phyloP scores from a whole-genome alignment of 1,140 invertebrate genomes.

The Drosophila murphyi region DNA sequence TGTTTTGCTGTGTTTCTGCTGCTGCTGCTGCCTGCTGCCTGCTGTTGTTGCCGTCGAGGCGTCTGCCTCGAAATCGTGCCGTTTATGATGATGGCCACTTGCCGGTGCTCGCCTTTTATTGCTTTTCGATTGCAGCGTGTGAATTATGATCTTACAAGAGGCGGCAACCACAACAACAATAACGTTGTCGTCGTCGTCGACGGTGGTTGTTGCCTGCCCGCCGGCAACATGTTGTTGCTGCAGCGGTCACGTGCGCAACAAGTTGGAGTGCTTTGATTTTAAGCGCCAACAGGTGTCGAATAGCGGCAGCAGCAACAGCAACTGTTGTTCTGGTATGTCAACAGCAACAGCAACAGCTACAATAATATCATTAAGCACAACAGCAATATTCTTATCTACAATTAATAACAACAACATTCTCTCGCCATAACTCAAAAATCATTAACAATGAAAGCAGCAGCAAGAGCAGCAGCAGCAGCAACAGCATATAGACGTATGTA shows the following conservation, averaged over 20 bases:
- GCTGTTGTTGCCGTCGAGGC: slow-evolving; percentile 26
- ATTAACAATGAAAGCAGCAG: slow-evolving; percentile 43
- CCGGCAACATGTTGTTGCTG: slow-evolving; percentile 40
- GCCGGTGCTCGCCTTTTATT: slow-evolving; percentile 42
- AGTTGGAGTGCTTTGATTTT: slow-evolving; percentile 39
- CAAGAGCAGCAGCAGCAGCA: not conserved
- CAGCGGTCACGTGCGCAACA: slow-evolving; percentile 55
- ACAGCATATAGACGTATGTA: slow-evolving; percentile 2
- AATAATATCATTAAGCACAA: slow-evolving; percentile 47
- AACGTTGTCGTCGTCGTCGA: not conserved
- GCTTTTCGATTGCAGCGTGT: slow-evolving; percentile 44
- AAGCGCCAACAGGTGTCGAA: slow-evolving; percentile 45
- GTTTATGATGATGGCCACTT: slow-evolving; percentile 35
- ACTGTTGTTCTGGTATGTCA: slow-evolving; percentile 20
- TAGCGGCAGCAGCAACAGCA: slow-evolving; percentile 10
- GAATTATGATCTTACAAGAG: slow-evolving; percentile 67
- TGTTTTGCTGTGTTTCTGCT: slow-evolving; percentile 26
- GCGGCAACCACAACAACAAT: slow-evolving; percentile 3
- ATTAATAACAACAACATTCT: slow-evolving; percentile 25
- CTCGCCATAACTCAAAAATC: slow-evolving; percentile 18
- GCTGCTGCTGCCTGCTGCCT: slow-evolving; percentile 10
- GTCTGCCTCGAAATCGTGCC: slow-evolving; percentile 52
- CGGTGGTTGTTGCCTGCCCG: slow-evolving; percentile 32
- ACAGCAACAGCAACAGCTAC: slow-evolving; percentile 20
- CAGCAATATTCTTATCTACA: slow-evolving; percentile 40